Base-by-base conservation (phyloP, 2,113 vertebrate species). In the Erpornis zantholeuca region DNA sequence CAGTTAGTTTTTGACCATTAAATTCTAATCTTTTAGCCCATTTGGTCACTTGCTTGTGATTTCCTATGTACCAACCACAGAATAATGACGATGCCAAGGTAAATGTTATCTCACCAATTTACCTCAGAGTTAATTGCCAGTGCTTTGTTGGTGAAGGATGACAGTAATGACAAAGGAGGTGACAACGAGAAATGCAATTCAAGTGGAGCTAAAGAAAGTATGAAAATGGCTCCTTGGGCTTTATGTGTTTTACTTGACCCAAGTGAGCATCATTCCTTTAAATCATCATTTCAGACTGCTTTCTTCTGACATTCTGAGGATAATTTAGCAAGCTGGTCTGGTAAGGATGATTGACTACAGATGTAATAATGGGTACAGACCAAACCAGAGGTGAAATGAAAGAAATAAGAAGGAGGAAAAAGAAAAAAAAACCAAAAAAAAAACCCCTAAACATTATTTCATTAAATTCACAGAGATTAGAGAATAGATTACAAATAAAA, bases 301-400 rank as follows among this genome's bases (percentile, higher is more conserved):
- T 91, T 86, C 85, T 97, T 97, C 77, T 94, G 90, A 93, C 81
- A 78, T 94, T 88, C 4, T 12, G 70, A 77, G 54, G 75, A 88
- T 95, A 95, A 94, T 96, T 97, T 96, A 97, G 40, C 70, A 87
- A 87, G 81, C 59, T 96, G 60, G 24, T 87, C 64, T 93, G 88
- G 18, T 77, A 82, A 92, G 77, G 35, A 86, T 82, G 91, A 85
- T 54, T 93, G 88, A 94, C 79, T 79, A 73, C 76, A 96, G 78
- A 54, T 82, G n/a, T 85, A 94, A 66, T 73, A 97, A 83, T 84
- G 53, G 25, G 47, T 94, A n/a, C n/a, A 88, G 45, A 73, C 8
- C 17, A 33, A 91, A 94, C 20, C 57, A 92, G 80, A 94, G 17
- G 24, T 52, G 63, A 93, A 95, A 92, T 45, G 9, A 71, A 95